Evolutionary conservation across 2,113 vertebrate genomes (phyloP).

Genomic region (Rhodinocichla rosea): DNA sequence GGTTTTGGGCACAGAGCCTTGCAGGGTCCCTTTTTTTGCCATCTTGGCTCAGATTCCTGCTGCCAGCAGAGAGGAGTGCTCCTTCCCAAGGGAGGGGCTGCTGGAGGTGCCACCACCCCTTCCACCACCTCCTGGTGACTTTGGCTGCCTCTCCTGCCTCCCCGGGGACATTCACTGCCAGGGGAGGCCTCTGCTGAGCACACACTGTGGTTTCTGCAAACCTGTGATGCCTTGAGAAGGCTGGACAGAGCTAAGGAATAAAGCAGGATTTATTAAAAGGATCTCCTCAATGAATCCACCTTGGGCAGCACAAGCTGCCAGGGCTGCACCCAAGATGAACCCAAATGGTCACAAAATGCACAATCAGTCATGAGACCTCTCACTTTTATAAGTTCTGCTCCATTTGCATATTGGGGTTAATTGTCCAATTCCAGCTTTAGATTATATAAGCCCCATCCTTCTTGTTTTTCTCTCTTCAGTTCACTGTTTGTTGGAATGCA

Average conservation of each 20-base stretch:
- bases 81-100: neutral
- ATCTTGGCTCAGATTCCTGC: neutral
- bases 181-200: neutral
- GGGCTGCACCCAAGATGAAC: neutral
- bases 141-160: neutral
- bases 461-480: neutral
- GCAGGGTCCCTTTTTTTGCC: neutral
- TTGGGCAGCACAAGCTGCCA: neutral
- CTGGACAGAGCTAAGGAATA: neutral
- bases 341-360: neutral
- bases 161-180: neutral
- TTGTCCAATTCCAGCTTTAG: neutral
- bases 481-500: neutral
- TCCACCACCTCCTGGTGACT: neutral
- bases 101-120: neutral
- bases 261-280: neutral
- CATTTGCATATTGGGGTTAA: neutral
- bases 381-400: neutral
- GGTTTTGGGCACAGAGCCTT: neutral
- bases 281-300: neutral
- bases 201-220: neutral
- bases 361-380: fast-evolving
- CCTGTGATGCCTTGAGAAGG: neutral
- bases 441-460: neutral
- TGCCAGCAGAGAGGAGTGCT: neutral